Evolutionary conservation across 2,797 vertebrate genomes (phyloP).

Genomic region (Neopelma chrysocephalum): DNA sequence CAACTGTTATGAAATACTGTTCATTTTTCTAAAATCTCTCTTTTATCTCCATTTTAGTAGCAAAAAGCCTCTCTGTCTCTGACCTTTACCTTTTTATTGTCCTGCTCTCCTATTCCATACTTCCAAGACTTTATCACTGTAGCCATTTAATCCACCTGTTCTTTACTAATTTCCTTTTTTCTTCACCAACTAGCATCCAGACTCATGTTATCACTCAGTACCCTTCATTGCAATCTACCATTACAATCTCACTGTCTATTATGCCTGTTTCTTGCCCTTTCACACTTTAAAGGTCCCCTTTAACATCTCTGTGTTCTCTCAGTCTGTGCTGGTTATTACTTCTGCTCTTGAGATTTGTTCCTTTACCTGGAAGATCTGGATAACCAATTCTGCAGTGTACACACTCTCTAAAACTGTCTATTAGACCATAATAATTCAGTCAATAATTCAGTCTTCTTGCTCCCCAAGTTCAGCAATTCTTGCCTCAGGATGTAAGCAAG

Average conservation of each 20-base stretch:
- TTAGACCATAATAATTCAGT: neutral
- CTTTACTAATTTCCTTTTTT: neutral
- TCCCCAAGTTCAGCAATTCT: constrained; percentile 29
- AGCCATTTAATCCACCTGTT: neutral
- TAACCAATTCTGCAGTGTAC: neutral
- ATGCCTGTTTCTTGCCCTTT: neutral
- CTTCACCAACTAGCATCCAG: neutral
- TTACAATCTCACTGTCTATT: neutral
- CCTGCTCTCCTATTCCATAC: neutral
- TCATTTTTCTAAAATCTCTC: neutral
- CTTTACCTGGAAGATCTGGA: neutral
- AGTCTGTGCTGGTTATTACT: neutral
- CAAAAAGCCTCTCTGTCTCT: neutral
- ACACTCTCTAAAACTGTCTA: neutral
- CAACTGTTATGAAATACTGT: neutral
- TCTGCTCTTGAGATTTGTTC: neutral
- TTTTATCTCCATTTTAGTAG: neutral
- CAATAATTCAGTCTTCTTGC: neutral
- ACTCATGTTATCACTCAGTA: neutral
- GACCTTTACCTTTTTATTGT: neutral
- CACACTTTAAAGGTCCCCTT: neutral
- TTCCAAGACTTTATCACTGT: neutral
- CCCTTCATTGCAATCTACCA: neutral
- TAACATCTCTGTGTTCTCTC: neutral
- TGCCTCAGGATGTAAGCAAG: constrained; percentile 16